Evolutionary conservation across 2,113 vertebrate genomes (phyloP), one percentile per base, ranked within the genome.

Genomic region (Laterallus jamaicensis): DNA sequence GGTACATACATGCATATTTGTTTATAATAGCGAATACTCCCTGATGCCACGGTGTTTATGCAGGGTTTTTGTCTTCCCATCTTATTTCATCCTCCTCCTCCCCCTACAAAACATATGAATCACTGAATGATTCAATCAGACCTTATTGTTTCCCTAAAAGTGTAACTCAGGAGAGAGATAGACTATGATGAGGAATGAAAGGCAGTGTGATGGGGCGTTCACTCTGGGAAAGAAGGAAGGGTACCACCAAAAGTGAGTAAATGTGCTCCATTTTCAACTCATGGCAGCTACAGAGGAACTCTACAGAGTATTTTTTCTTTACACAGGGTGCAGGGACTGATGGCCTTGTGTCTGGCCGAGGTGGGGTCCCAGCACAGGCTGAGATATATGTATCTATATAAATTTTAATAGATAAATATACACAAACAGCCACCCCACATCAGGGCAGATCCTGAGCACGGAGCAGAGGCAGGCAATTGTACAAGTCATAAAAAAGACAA

Each of bases 331-430:
- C 19, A 83, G 35, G 26, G 31, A 56, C 55, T n/a, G 60, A 78
- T 1, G 2, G 55, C 11, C 37, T 12, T 8, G 2, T 19, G 39
- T 11, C 6, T 1, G 42, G 55, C 19, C 66, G 15, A 52, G 35
- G 31, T 40, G 31, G 56, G 8, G 10, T 56, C 20, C 32, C 5
- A 9, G 19, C 22, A 86, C 1, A 68, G 47, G 47, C 29, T 42
- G 37, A 67, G 2, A 58, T 5, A 26, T 17, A n/a, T 59, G 26
- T 16, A 55, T 35, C 50, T 58, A 63, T 28, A 20, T 15, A 18
- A 17, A 55, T 44, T 37, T 60, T 67, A 56, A 56, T 32, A 56
- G 10, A 29, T 50, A 15, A 2, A 2, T 5, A 54, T 8, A 37
- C 29, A 31, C 21, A 71, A 82, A 77, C 7, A 88, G 47, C 12